Evolutionary conservation across 2,888 invertebrate genomes (phyloP), one percentile per base, ranked within the genome.

Genomic region (Chalcis sispes): DNA sequence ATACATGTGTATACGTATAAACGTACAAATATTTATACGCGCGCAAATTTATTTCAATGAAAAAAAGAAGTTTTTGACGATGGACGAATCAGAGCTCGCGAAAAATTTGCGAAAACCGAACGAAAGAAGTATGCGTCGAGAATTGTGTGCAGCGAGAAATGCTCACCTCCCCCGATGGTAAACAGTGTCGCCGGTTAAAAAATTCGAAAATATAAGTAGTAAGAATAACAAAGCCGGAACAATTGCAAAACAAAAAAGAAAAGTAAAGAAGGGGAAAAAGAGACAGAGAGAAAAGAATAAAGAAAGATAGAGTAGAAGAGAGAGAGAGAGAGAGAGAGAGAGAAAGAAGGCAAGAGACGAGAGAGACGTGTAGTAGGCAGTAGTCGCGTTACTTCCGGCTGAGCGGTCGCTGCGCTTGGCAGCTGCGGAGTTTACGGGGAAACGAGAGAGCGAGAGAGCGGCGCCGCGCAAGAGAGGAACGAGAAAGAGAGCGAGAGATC

Each of bases 321-420:
- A 18, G 58, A 77, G 72, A 7, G 46, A 46, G n/a, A 46, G 46
- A 46, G n/a, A 46, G 46, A 15, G n/a, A 46, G 46, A 46, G n/a
- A 46, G 46, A 46, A 15, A 46, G 8, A 46, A 15, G 13, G n/a
- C 3, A 7, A 46, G 46, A 7, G n/a, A 46, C 8, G 13, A 15
- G 46, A 81, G 82, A 83, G 85, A 85, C 83, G 84, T 85, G 86
- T 86, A 85, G 87, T 85, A 88, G 88, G 87, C 88, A 88, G 87
- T 87, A 88, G 88, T 88, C 88, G 87, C 81, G 86, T 88, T 88
- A 87, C 87, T 88, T 88, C 87, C 87, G 87, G 87, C 82, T 86
- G 88, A 87, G 87, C 83, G 86, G 80, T 83, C 83, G 83, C 87
- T 88, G 88, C 84, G 88, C 87, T 84, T 88, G 88, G 88, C 88